Evolutionary conservation across 2,113 vertebrate genomes (phyloP).

Genomic region (Epinephelus cyanopodus): DNA sequence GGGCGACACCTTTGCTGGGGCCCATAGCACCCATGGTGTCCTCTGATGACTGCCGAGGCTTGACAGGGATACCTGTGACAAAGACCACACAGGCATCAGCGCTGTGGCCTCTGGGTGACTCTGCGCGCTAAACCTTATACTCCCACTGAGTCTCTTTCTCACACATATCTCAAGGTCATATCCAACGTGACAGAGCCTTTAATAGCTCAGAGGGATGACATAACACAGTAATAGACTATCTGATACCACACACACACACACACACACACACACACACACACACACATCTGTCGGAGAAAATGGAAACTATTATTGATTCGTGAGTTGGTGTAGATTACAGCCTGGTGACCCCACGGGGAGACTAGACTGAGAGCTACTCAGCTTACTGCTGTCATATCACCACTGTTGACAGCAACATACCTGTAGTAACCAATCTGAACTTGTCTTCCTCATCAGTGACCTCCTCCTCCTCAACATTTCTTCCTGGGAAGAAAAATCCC

Average conservation of each 20-base stretch:
- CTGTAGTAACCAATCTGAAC: slow-evolving; percentile 96
- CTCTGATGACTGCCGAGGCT: slow-evolving; percentile 92
- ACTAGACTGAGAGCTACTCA: slow-evolving; percentile 1
- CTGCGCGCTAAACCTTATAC: slow-evolving; percentile 47
- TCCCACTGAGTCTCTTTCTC: slow-evolving; percentile 32
- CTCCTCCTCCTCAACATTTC: slow-evolving; percentile 97
- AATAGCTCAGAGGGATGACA: slow-evolving; percentile 59
- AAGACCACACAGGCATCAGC: slow-evolving; percentile 32
- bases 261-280: slow-evolving; percentile 13
- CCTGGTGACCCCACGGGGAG: slow-evolving; percentile 9
- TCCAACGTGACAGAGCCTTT: slow-evolving; percentile 51
- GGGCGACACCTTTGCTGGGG: slow-evolving; percentile 92
- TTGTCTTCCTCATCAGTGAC: slow-evolving; percentile 98
- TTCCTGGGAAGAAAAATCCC: slow-evolving; percentile 98
- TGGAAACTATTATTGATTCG: slow-evolving; percentile 62
- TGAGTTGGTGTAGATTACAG: slow-evolving; percentile 34
- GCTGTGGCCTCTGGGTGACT: slow-evolving; percentile 55
- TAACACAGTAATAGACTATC: slow-evolving; percentile 57
- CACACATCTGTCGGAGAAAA: slow-evolving; percentile 40
- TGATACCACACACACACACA: slow-evolving; percentile 40
- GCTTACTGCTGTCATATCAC: slow-evolving; percentile 7
- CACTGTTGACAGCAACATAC: slow-evolving; percentile 75
- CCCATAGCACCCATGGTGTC: slow-evolving; percentile 90
- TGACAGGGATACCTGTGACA: slow-evolving; percentile 92
- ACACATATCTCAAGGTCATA: slow-evolving; percentile 58